phyloP scores from a whole-genome alignment of 2,888 invertebrate genomes.

The Glyphotaelius pellucidus region DNA sequence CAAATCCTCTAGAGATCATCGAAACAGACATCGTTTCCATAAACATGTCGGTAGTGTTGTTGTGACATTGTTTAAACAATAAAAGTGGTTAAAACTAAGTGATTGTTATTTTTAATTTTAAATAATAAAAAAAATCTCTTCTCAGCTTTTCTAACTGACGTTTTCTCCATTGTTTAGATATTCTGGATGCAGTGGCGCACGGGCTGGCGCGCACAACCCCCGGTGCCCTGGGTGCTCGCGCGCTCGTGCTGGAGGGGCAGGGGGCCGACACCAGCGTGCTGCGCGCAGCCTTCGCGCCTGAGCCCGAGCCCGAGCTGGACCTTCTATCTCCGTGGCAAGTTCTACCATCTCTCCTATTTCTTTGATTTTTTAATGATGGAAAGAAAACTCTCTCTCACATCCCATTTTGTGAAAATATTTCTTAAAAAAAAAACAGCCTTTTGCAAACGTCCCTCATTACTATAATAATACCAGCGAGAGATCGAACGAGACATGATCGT shows the following conservation, averaged over 20 bases:
- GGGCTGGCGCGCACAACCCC: slow-evolving; percentile 79
- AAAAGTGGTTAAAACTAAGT: no score
- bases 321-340: slow-evolving; percentile 53
- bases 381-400: neutral
- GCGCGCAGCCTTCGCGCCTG: slow-evolving; percentile 28
- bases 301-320: neutral
- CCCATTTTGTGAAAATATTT: neutral
- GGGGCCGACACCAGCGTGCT: slow-evolving; percentile 68
- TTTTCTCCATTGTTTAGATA: slow-evolving; percentile 74
- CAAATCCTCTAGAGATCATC: no score
- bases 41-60: no score
- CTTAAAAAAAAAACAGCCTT: neutral
- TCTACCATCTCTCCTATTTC: neutral
- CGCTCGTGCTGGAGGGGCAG: slow-evolving; percentile 70
- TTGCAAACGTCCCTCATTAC: no score
- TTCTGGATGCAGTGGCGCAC: slow-evolving; percentile 85
- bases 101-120: no score
- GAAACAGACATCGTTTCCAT: no score
- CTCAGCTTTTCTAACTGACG: neutral
- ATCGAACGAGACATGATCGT: no score
- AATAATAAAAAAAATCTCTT: no score
- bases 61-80: no score
- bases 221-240: slow-evolving; percentile 78
- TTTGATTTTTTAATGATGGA: neutral
- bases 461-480: no score